A percentile compares a stretch with the other conserved stretches of the same genome.
Conservation (phyloP, 2,113 vertebrate genomes). For the Corythoichthys haematopterus region DNA sequence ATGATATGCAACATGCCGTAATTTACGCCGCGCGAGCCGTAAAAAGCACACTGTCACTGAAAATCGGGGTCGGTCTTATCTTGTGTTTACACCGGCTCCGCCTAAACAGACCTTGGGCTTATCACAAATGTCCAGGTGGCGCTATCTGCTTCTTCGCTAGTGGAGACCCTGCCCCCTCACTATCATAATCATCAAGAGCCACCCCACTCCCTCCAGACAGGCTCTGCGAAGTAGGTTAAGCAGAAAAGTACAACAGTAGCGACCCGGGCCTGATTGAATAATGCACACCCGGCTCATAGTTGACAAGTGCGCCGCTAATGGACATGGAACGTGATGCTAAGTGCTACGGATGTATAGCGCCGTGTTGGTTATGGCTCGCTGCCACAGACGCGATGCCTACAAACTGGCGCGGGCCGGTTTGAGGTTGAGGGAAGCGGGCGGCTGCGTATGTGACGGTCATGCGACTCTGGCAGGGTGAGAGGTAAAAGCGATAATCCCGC, state of each 20-base stretch:
- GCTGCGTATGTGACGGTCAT: background rate
- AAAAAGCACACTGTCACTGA: conserved; percentile 9
- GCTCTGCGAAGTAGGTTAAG: conserved; percentile 61
- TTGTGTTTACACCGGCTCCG: conserved; percentile 38
- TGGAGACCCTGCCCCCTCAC: conserved; percentile 34
- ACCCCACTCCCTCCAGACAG: conserved; percentile 44
- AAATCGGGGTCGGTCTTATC: conserved; percentile 51
- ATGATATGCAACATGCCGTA: conserved; percentile 13
- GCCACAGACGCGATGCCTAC: conserved; percentile 3
- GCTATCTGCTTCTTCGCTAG: conserved; percentile 3
- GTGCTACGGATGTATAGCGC: conserved; percentile 20
- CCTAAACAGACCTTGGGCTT: conserved; percentile 40
- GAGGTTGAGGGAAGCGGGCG: background rate
- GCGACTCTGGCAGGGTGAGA: conserved; percentile 26
- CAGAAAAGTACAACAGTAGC: conserved; percentile 42
- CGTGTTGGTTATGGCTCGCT: conserved; percentile 15
- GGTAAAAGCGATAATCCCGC: conserved; percentile 26
- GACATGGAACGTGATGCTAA: conserved; percentile 25
- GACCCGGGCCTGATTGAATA: conserved; percentile 40
- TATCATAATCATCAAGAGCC: background rate
- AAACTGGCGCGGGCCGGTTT: conserved; percentile 31
- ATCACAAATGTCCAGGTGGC: conserved; percentile 59
- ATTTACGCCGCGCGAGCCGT: conserved; percentile 1
- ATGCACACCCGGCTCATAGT: conserved; percentile 29
- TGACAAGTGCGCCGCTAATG: conserved; percentile 38